Evolutionary conservation across 2,113 vertebrate genomes (phyloP).

Genomic region (Psittacus erithacus): DNA sequence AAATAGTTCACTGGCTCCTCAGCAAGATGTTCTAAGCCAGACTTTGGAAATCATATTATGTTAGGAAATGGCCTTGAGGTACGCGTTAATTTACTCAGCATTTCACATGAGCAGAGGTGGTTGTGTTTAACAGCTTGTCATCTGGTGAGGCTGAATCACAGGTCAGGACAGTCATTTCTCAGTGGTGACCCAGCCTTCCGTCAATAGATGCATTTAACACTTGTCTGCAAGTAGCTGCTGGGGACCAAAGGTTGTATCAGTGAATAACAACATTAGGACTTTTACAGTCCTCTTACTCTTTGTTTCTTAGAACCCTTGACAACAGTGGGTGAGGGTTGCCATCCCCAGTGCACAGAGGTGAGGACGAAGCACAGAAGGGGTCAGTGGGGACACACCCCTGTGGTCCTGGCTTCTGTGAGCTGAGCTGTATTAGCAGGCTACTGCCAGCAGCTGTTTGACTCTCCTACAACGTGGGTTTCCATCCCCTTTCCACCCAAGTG

Average conservation of each 20-base stretch:
- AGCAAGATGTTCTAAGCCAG: background rate
- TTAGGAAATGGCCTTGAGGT: background rate
- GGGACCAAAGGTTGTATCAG: background rate
- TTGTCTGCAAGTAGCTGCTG: background rate
- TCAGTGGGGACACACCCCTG: background rate
- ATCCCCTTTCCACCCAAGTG: background rate
- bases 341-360: fast-evolving
- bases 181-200: background rate
- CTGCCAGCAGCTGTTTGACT: background rate
- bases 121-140: background rate
- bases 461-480: background rate
- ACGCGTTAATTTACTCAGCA: background rate
- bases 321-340: background rate
- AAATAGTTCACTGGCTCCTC: background rate
- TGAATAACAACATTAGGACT: background rate
- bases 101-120: background rate
- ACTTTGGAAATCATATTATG: background rate
- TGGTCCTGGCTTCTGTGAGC: background rate
- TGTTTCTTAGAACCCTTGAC: background rate
- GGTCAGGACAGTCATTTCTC: background rate
- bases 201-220: background rate
- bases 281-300: background rate
- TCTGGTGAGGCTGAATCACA: background rate
- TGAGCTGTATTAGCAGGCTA: background rate
- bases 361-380: fast-evolving